Conservation (phyloP, 2,888 invertebrate genomes). For the Atrina japonica region DNA sequence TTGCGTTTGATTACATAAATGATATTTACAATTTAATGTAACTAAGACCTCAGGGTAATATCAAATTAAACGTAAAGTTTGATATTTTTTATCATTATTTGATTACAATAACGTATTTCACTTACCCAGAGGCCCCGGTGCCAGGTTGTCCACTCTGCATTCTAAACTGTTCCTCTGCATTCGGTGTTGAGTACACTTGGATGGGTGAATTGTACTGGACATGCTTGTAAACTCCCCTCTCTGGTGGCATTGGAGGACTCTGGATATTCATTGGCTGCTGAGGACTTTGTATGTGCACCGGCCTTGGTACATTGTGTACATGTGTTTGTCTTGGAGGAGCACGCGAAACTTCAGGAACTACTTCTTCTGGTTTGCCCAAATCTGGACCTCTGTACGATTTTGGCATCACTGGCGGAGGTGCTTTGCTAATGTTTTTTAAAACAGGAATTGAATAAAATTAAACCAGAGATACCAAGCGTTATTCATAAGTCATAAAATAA, state of each 20-base stretch:
- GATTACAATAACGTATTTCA: no score
- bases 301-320: neutral
- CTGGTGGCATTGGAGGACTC: conserved; percentile 19
- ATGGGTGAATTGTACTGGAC: conserved; percentile 78
- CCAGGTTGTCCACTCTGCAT: conserved; percentile 54
- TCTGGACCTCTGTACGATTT: conserved; percentile 58
- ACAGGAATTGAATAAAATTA: no score
- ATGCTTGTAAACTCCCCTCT: conserved; percentile 51
- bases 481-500: no score
- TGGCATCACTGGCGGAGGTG: conserved; percentile 60
- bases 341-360: neutral
- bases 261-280: neutral
- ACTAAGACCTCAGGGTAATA: no score
- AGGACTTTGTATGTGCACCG: conserved; percentile 15
- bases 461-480: no score
- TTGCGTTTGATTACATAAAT: no score
- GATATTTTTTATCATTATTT: no score
- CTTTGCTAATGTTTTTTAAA: no score
- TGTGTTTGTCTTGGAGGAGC: conserved; percentile 10
- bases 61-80: no score
- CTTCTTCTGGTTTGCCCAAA: conserved; percentile 31
- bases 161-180: conserved; percentile 57
- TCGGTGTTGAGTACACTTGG: conserved; percentile 74
- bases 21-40: no score
- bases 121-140: conserved; percentile 52